A percentile compares a stretch with the other conserved stretches of the same genome.
Conservation (phyloP, 2,113 vertebrate genomes). For the Brachyistius frenatus region DNA sequence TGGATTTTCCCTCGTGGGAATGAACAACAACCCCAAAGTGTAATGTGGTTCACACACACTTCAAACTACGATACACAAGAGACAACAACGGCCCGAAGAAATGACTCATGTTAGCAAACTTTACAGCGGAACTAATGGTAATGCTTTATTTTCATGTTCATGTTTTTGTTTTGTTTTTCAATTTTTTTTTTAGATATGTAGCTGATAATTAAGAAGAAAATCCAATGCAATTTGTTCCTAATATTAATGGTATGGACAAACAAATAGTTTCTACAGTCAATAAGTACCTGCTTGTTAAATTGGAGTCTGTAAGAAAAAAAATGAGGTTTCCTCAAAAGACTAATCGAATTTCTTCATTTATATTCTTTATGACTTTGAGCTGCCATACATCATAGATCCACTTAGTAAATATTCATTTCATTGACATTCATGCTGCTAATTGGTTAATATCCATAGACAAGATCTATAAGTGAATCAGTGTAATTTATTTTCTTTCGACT, state of each 20-base stretch:
- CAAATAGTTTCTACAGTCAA: too few species aligned
- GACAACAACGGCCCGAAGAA: background rate
- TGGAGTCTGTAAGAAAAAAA: too few species aligned
- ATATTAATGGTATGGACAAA: too few species aligned
- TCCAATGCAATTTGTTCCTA: too few species aligned
- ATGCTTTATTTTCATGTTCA: background rate
- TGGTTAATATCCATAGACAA: background rate
- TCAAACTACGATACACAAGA: background rate
- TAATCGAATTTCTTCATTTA: too few species aligned
- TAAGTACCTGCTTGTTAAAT: too few species aligned
- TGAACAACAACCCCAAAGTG: conserved; percentile 8
- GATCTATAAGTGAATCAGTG: background rate
- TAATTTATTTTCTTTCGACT: too few species aligned
- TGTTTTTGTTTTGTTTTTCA: background rate
- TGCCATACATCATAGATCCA: background rate
- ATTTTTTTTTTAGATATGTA: too few species aligned
- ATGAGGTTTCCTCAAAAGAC: too few species aligned
- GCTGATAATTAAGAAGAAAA: too few species aligned
- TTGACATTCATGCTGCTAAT: background rate
- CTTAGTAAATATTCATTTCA: too few species aligned
- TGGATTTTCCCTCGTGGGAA: conserved; percentile 30
- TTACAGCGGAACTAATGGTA: background rate
- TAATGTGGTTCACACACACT: background rate
- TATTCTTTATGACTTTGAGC: background rate
- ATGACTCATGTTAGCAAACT: background rate